Evolutionary conservation across 2,888 invertebrate genomes (phyloP).

Genomic region (Xanthia icteritia): DNA sequence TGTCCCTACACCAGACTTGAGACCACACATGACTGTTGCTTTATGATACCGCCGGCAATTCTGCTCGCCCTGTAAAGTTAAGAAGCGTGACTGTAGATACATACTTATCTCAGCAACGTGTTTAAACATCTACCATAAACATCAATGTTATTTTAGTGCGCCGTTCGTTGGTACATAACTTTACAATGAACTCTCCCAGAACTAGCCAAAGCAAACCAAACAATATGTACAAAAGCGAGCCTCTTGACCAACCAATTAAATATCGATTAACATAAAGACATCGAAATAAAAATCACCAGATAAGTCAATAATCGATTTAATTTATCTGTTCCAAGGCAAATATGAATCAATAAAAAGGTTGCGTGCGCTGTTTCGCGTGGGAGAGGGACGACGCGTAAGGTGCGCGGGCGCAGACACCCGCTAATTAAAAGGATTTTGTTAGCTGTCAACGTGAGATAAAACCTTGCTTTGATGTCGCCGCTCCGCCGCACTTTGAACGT

Average conservation of each 20-base stretch:
- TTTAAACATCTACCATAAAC: constrained; percentile 58
- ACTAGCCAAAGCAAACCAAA: constrained; percentile 44
- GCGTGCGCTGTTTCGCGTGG: constrained; percentile 72
- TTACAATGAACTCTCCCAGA: constrained; percentile 46
- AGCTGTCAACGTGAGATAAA: constrained; percentile 89
- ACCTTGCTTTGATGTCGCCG: constrained; percentile 82
- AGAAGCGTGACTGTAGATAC: constrained; percentile 52
- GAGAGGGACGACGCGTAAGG: constrained; percentile 73
- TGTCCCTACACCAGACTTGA: background rate
- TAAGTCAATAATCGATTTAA: constrained; percentile 60
- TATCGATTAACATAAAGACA: constrained; percentile 50
- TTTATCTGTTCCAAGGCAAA: constrained; percentile 65
- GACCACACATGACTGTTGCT: constrained; percentile 54
- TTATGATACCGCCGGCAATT: constrained; percentile 42
- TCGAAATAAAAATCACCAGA: constrained; percentile 43
- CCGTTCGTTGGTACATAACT: constrained; percentile 29
- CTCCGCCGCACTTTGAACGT: constrained; percentile 67
- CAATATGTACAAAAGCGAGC: constrained; percentile 19
- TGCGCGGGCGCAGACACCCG: constrained; percentile 72
- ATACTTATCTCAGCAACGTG: constrained; percentile 52
- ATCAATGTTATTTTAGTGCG: constrained; percentile 56
- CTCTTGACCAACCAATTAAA: constrained; percentile 45
- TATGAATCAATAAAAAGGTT: constrained; percentile 73
- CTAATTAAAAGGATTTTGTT: constrained; percentile 90
- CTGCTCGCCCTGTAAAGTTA: constrained; percentile 51